Evolutionary conservation across 2,888 invertebrate genomes (phyloP), one percentile per base, ranked within the genome.

Genomic region (Pelosia muscerda): DNA sequence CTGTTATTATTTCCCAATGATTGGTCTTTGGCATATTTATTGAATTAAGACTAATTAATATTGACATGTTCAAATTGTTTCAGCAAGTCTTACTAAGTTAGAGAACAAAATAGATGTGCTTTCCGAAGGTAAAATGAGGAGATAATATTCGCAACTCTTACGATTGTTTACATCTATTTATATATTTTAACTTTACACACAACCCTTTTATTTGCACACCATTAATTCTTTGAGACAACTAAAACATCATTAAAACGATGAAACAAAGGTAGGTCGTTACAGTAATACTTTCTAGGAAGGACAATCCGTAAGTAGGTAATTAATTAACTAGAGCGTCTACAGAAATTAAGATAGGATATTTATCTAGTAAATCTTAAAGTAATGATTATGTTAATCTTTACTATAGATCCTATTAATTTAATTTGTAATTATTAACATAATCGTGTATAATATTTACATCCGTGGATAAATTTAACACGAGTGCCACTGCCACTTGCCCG

Each of bases 131-230:
- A 84, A 86, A n/a, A 74, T 49, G 76, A 65, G 76, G 81, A 86
- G 87, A 88, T 90, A 86, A 81, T 85, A 84, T 83, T 85, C 88
- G 88, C 90, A 87, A 87, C 84, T 78, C 83, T 87, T 91, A 90
- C 89, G 89, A 90, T 87, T 84, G 84, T 90, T 90, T 90, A 92
- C 84, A 90, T 91, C 92, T 93, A 93, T 90, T 93, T 90, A 92
- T 89, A 90, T 94, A 94, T 92, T 91, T 93, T 93, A 93, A 93
- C 89, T 94, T 95, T 95, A 95, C 94, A 95, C 95, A 95, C 95
- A 95, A 95, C 95, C 95, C 91, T 95, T 94, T 93, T 92, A 90
- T 94, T 94, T 95, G 94, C 95, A 95, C 94, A 92, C 94, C 93
- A 91, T 93, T 91, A 85, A 85, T 84, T 85, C 86, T 87, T 88